Evolutionary conservation across 2,888 invertebrate genomes (phyloP), one percentile per base, ranked within the genome.

Genomic region (Pardosa pseudoannulata): DNA sequence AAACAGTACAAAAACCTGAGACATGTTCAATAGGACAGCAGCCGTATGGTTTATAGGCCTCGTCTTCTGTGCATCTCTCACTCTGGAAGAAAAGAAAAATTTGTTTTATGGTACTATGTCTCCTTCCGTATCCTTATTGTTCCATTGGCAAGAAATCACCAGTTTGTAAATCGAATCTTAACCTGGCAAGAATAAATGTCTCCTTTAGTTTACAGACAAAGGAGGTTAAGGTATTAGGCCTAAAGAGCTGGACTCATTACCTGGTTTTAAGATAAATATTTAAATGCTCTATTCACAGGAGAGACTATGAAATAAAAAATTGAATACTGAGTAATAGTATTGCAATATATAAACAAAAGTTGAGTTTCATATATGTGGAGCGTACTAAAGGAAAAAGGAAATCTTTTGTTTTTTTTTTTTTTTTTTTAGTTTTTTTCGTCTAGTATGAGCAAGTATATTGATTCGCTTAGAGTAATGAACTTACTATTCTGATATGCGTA

Each of bases 1-100:
- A n/a, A n/a, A n/a, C n/a, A n/a, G n/a, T n/a, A n/a, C 41, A 75
- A 75, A 75, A 19, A 27, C 46, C 28, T n/a, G 28, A n/a, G 65
- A 65, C 41, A 41, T 41, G 11, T 75, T 39, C 29, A 75, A 65
- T n/a, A 75, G 29, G 28, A 11, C 27, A 3, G 62, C 62, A 62
- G 28, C 62, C n/a, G 62, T 23, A 3, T 62, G 27, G 13, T 62
- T 65, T 7, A 39, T 75, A 23, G 23, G n/a, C 5, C 32, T 75
- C 65, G 19, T 65, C 16, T 75, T 75, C 28, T 75, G 65, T 39
- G 62, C 28, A n/a, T 50, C 11, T 1, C 62, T 7, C n/a, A 62
- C 27, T 7, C 7, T 62, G 2, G n/a, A 27, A 23, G 11, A 28
- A 13, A 62, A 7, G 13, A 46, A 46, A 2, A 46, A 46, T 16